Evolutionary conservation across 2,113 vertebrate species (phyloP).

Genomic region (Clarias gariepinus): DNA sequence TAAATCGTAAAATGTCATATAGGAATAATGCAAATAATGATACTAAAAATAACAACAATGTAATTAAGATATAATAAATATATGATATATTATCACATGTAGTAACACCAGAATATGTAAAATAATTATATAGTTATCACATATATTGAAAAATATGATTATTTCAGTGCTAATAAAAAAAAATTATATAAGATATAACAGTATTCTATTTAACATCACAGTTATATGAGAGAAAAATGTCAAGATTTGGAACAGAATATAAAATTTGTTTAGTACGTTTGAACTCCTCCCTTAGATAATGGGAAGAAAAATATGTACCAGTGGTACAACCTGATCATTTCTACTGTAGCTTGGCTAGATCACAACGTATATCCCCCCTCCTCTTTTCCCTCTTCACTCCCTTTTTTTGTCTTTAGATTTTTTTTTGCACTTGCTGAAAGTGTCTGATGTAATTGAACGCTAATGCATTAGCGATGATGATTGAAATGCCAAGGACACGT

Average conservation of each 20-base stretch:
- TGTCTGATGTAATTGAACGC: conserved; percentile 53
- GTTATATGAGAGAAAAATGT: neutral
- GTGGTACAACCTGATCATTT: neutral
- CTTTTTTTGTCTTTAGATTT: conserved; percentile 47
- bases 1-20: neutral
- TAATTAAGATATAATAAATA: neutral
- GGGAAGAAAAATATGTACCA: neutral
- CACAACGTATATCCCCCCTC: neutral
- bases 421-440: conserved; percentile 35
- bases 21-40: neutral
- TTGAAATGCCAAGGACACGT: conserved; percentile 58
- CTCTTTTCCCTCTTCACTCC: neutral
- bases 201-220: no score
- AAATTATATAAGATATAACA: neutral
- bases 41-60: neutral
- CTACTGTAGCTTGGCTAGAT: neutral
- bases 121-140: no score
- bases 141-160: no score
- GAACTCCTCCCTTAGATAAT: neutral
- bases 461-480: conserved; percentile 55
- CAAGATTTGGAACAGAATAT: neutral
- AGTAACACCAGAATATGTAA: neutral
- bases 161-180: no score
- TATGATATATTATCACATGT: neutral
- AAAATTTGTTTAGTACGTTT: neutral